A percentile compares a stretch with the other conserved stretches of the same genome.
phyloP scores from a whole-genome alignment of 2,888 invertebrate genomes.

The Limenitis camilla region DNA sequence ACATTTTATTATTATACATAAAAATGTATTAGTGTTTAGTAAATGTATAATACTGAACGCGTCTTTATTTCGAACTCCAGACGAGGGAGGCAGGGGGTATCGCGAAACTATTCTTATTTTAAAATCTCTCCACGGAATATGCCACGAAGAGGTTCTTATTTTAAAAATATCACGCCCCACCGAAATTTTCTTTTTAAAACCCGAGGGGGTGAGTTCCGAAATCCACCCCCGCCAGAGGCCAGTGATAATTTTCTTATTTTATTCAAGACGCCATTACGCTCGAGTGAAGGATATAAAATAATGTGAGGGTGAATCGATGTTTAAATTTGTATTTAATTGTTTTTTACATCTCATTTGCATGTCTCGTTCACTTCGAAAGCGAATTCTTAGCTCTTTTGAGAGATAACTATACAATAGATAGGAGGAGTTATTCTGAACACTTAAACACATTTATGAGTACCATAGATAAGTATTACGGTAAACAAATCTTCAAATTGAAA shows the following conservation, averaged over 20 bases:
- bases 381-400: not conserved
- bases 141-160: conserved; percentile 73
- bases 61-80: conserved; percentile 65
- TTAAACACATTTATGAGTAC: not conserved
- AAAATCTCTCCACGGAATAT: conserved; percentile 74
- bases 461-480: not conserved
- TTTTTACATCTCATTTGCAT: not conserved
- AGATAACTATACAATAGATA: too few species aligned
- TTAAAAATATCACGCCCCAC: conserved; percentile 75
- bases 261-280: conserved; percentile 28
- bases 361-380: not conserved
- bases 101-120: conserved; percentile 75
- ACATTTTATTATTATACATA: not conserved
- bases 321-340: conserved; percentile 7
- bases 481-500: not conserved
- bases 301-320: conserved; percentile 9
- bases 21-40: not conserved
- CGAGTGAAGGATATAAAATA: conserved; percentile 16
- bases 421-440: not conserved
- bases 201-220: conserved; percentile 66
- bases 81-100: conserved; percentile 55
- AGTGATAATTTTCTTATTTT: conserved; percentile 72
- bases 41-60: conserved; percentile 20
- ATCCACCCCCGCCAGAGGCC: conserved; percentile 61
- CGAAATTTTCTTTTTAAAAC: conserved; percentile 72